Evolutionary conservation across 2,797 vertebrate genomes (phyloP), one percentile per base, ranked within the genome.

Genomic region (Astyanax mexicanus): DNA sequence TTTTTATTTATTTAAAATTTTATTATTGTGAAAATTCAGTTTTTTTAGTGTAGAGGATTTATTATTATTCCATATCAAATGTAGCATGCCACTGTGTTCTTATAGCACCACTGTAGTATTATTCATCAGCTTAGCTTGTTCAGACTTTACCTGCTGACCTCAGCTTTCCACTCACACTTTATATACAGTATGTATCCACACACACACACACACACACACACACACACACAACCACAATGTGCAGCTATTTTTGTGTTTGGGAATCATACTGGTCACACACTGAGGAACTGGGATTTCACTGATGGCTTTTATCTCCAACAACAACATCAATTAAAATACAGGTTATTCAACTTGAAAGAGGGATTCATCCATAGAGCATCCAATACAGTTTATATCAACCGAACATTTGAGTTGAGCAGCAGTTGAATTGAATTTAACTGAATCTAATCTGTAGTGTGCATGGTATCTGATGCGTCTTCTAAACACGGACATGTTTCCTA

Each of bases 401-500:
- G 32, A 32, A 32, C 2, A 29, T 32, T 13, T 45, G 17, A 47
- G 11, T 8, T 23, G 21, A 51, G 52, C 9, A 52, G 49, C 52
- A 19, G 52, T 3, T 61, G 58, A 11, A 35, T 9, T 10, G 32
- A 38, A 3, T 6, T 10, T 29, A 19, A 49, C 17, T 57, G 37
- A 38, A 1, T 37, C 11, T 62, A 35, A 13, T 8, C 42, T 42
- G 21, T 5, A 27, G 15, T 13, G n/a, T 9, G 52, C 35, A 38
- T 42, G 3, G 17, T n/a, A 65, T 64, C 21, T 9, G 23, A 66
- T 44, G 45, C 64, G 29, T 62, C 62, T 76, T 37, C 27, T 74
- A 32, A 60, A 76, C 57, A 60, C 58, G 38, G 62, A 66, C 65
- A 21, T 65, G 25, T 75, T 72, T 79, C 76, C 74, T 72, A 77